Evolutionary conservation across 1,140 invertebrate species (phyloP).

Genomic region (Eurosta solidaginis): DNA sequence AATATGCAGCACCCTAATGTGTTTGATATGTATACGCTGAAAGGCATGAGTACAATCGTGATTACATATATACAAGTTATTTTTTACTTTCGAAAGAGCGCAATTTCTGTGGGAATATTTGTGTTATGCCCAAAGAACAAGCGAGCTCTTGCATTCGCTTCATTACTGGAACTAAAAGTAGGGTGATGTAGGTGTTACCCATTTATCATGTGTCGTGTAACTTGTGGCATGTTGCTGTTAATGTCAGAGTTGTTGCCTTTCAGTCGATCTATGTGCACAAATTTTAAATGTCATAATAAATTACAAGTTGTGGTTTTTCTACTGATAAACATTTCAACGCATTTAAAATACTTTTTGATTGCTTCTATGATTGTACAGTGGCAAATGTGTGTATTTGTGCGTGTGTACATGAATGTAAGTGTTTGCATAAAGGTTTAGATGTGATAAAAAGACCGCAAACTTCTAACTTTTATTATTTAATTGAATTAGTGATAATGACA

Average conservation of each 20-base stretch:
- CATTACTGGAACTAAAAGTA: no score
- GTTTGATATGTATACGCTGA: no score
- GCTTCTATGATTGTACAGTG: background rate
- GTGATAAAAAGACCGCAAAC: background rate
- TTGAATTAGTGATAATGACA: background rate
- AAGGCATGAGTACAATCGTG: no score
- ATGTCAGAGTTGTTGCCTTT: background rate
- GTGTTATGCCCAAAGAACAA: background rate
- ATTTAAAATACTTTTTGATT: constrained; percentile 23
- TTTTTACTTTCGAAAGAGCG: background rate
- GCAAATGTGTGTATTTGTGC: background rate
- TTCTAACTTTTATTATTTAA: background rate
- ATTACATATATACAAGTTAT: background rate
- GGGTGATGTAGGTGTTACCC: background rate
- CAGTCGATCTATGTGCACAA: constrained; percentile 1
- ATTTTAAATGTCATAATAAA: constrained; percentile 28
- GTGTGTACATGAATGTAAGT: no score
- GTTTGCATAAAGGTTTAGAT: no score
- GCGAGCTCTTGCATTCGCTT: background rate
- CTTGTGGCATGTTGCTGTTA: background rate
- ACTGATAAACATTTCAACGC: constrained; percentile 22
- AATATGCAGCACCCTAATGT: no score
- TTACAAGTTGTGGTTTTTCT: constrained; percentile 24
- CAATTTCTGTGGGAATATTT: background rate
- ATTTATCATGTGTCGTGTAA: background rate